These are phyloP conservation scores for Troides oblongomaculatus DNA, from an alignment of 2,888 invertebrate genomes.

Conservation along the genomic window DNA sequence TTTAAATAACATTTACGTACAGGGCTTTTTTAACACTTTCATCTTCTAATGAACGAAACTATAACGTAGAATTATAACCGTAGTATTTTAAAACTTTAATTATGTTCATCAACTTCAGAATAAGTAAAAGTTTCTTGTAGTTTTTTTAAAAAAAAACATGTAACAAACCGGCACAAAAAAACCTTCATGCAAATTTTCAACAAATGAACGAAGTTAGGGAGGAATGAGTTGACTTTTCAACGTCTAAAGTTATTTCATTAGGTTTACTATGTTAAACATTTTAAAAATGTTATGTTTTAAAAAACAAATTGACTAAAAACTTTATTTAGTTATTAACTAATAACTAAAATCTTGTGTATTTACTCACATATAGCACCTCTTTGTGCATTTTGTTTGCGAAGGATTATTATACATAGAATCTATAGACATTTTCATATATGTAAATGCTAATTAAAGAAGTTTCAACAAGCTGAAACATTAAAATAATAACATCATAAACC, in stretches of 20 bases:
- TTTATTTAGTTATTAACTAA: too few species aligned
- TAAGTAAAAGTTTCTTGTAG: neutral
- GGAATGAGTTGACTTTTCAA: neutral
- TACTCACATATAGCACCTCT: too few species aligned
- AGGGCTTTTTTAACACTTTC: too few species aligned
- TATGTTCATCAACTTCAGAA: neutral
- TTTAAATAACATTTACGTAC: too few species aligned
- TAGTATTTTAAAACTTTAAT: too few species aligned
- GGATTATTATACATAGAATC: neutral
- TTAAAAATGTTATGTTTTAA: neutral
- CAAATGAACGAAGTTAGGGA: neutral
- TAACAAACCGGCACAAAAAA: neutral
- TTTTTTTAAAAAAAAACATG: neutral
- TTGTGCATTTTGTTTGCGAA: neutral
- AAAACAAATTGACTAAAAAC: too few species aligned
- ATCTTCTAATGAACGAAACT: too few species aligned
- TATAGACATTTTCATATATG: neutral
- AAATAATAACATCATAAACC: too few species aligned
- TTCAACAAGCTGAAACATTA: too few species aligned
- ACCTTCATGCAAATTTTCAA: neutral
- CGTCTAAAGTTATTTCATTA: neutral
- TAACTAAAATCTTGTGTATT: too few species aligned
- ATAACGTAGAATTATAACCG: too few species aligned
- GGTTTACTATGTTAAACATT: neutral
- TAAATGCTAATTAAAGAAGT: neutral